A percentile compares a stretch with the other conserved stretches of the same genome.
Evolutionary conservation across 2,888 invertebrate species (phyloP).

Genomic region (Dinocampus coccinellae): DNA sequence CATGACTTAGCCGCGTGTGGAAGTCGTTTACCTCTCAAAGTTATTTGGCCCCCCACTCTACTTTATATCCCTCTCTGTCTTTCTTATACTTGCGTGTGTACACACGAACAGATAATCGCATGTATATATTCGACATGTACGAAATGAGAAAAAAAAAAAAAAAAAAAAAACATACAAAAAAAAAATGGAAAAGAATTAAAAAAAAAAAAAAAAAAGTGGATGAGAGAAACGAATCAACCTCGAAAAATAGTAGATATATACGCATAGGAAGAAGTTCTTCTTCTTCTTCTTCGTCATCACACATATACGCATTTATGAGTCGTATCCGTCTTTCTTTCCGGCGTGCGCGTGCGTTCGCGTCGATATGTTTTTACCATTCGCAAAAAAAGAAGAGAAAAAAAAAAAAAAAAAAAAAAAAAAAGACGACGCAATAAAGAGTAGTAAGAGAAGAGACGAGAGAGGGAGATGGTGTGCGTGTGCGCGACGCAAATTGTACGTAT

Average conservation of each 20-base stretch:
- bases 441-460: too few relatives aligned
- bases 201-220: conserved; percentile 14
- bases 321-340: conserved; percentile 21
- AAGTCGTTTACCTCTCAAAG: conserved; percentile 62
- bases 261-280: conserved; percentile 4
- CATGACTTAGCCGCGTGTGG: conserved; percentile 51
- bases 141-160: too few relatives aligned
- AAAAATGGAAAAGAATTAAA: conserved; percentile 6
- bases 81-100: conserved; percentile 3
- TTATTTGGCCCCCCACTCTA: conserved; percentile 54
- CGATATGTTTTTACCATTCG: not conserved
- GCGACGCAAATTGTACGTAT: not conserved
- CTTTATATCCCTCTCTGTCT: not conserved
- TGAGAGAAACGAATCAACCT: conserved; percentile 13
- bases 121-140: conserved; percentile 21
- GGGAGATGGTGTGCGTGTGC: not conserved
- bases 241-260: conserved; percentile 19
- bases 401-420: not conserved
- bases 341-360: not conserved
- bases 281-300: conserved; percentile 2
- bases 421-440: conserved; percentile 18
- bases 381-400: not conserved
- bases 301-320: conserved; percentile 22
- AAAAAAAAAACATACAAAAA: too few relatives aligned
- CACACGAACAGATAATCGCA: conserved; percentile 35